Conservation (phyloP, 2,113 vertebrate species). For the Platichthys flesus region DNA sequence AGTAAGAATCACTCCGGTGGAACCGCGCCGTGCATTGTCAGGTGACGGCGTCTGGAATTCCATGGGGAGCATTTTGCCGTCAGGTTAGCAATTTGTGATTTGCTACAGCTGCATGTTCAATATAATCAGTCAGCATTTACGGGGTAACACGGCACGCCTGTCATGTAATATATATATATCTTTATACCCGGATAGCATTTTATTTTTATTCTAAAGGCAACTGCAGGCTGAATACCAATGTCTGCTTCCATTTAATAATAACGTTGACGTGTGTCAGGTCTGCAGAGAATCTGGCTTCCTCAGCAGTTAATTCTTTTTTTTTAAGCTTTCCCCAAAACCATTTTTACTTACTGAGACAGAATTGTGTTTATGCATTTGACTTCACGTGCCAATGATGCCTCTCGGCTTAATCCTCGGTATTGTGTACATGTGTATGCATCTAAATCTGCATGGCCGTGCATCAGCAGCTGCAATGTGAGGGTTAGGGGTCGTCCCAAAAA, state of each 20-base stretch:
- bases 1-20: constrained; percentile 42
- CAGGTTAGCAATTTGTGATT: constrained; percentile 70
- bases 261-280: constrained; percentile 55
- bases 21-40: constrained; percentile 29
- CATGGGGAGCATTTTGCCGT: constrained; percentile 63
- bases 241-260: constrained; percentile 59
- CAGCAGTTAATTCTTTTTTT: constrained; percentile 32
- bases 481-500: neutral
- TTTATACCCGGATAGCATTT: constrained; percentile 24
- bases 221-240: constrained; percentile 65
- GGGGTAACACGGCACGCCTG: constrained; percentile 56
- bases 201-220: constrained; percentile 43
- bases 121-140: constrained; percentile 77
- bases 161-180: constrained; percentile 51
- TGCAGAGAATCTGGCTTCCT: constrained; percentile 34
- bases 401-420: constrained; percentile 11
- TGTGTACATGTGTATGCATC: neutral
- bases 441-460: neutral
- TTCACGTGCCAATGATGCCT: neutral
- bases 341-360: constrained; percentile 19
- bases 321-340: neutral
- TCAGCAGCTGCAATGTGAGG: neutral
- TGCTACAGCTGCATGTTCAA: constrained; percentile 69
- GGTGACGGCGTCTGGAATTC: constrained; percentile 55
- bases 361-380: neutral